Percentiles rank a stretch among this genome's conserved stretches.
These are phyloP conservation scores for Scolopax rusticola DNA, from an alignment of 2,797 vertebrate species.

Conservation along the genomic window DNA sequence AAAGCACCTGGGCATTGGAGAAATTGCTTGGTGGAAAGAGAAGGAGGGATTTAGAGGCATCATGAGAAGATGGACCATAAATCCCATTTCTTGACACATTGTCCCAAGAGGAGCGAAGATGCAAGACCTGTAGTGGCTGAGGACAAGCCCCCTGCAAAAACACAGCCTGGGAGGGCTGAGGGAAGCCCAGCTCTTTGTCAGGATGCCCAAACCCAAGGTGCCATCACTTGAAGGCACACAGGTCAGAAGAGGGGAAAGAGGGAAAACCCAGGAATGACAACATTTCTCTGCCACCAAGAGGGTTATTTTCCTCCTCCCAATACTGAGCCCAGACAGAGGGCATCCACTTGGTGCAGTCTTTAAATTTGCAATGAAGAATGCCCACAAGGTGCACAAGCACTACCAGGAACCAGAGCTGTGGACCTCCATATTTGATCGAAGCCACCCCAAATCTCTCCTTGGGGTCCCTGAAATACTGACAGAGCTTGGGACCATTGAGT, in stretches of 20 bases:
- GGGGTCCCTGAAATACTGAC: fast-evolving
- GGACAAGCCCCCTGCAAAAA: neutral
- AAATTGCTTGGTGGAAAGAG: neutral
- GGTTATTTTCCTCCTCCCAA: neutral
- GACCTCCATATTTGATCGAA: fast-evolving
- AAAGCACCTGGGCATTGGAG: neutral
- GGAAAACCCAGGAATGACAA: neutral
- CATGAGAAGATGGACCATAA: neutral
- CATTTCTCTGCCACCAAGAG: neutral
- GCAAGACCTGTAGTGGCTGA: neutral
- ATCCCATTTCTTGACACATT: neutral
- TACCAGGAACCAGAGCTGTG: neutral
- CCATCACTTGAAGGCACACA: neutral
- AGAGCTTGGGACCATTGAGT: neutral
- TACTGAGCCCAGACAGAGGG: fast-evolving
- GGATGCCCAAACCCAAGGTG: neutral
- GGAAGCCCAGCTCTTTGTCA: neutral
- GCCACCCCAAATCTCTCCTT: neutral
- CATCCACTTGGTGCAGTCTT: neutral
- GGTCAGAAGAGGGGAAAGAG: neutral
- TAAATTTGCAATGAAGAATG: neutral
- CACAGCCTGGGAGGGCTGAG: neutral
- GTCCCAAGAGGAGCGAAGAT: neutral
- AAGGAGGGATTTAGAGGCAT: neutral
- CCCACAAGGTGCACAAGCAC: neutral